These are phyloP conservation scores for Microchirus variegatus DNA, from an alignment of 2,797 vertebrate species.

Conservation along the genomic window DNA sequence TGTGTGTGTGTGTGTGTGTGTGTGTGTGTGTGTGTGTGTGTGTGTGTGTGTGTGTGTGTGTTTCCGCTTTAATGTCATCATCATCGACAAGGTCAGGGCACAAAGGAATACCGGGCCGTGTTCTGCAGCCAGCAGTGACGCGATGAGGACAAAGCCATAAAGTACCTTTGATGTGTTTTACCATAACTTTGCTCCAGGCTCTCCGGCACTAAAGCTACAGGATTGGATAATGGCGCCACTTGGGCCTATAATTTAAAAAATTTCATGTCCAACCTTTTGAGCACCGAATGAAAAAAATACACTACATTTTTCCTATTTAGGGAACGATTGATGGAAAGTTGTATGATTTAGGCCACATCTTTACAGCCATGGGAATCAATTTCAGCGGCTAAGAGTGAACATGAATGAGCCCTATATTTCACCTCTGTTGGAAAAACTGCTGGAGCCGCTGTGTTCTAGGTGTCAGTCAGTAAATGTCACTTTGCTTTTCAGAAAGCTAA, in stretches of 20 bases:
- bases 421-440: constrained; percentile 16
- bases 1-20: constrained; percentile 31
- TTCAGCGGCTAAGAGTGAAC: constrained; percentile 17
- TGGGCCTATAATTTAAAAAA: constrained; percentile 54
- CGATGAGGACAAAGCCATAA: constrained; percentile 62
- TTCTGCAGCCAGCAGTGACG: constrained; percentile 56
- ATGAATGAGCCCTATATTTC: constrained; percentile 24
- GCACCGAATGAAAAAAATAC: constrained; percentile 32
- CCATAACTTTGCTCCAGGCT: constrained; percentile 63
- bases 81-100: constrained; percentile 66
- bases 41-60: constrained; percentile 30
- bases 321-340: constrained; percentile 48
- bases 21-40: background rate
- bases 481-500: background rate
- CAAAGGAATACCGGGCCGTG: constrained; percentile 49
- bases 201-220: constrained; percentile 47
- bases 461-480: constrained; percentile 25
- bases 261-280: constrained; percentile 54
- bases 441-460: constrained; percentile 11
- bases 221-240: constrained; percentile 51
- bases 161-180: constrained; percentile 62
- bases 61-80: constrained; percentile 62
- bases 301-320: constrained; percentile 34
- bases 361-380: constrained; percentile 27
- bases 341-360: constrained; percentile 20